Evolutionary conservation across 37 sponge, comb jelly and placozoan species (phyloP).

Genomic region (Hexactinellida sp.): DNA sequence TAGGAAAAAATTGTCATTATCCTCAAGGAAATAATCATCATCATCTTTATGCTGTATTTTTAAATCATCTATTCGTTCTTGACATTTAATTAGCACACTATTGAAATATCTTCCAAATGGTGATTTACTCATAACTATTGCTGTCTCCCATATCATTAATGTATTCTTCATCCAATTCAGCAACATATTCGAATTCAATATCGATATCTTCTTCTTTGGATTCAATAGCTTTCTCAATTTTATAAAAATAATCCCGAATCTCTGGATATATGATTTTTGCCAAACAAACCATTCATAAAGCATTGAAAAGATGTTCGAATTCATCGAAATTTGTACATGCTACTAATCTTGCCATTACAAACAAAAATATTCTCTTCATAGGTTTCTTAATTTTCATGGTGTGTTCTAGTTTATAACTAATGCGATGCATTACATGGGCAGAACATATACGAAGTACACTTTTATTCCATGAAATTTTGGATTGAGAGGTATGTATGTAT

Average conservation of each 20-base stretch:
- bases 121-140: slow-evolving; percentile 15
- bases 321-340: background rate
- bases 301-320: background rate
- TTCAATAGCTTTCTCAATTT: background rate
- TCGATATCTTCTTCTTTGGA: background rate
- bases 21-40: background rate
- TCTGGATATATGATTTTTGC: background rate
- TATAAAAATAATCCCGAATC: background rate
- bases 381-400: background rate
- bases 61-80: slow-evolving; percentile 2
- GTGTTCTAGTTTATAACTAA: too few relatives aligned
- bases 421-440: background rate
- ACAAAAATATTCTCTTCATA: background rate
- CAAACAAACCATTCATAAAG: background rate
- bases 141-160: slow-evolving; percentile 6
- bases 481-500: background rate
- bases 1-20: background rate
- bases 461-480: background rate
- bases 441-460: background rate
- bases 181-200: background rate
- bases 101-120: slow-evolving; percentile 7
- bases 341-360: background rate
- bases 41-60: slow-evolving; percentile 13
- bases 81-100: background rate
- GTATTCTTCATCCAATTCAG: slow-evolving; percentile 12